phyloP scores from a whole-genome alignment of 2,797 vertebrate species.

The Anguilla anguilla region DNA sequence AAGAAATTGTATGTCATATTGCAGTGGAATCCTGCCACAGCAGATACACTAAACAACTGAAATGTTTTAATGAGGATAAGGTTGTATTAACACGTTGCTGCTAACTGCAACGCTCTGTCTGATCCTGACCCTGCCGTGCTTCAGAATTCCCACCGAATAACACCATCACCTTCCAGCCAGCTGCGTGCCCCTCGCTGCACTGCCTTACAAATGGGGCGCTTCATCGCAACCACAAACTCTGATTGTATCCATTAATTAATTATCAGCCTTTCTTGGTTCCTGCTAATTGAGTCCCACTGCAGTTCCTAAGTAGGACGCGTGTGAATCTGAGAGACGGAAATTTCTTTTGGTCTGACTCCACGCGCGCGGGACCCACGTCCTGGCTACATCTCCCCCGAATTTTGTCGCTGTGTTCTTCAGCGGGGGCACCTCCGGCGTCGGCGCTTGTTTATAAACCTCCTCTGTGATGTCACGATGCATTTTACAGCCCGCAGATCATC shows the following conservation, averaged over 20 bases:
- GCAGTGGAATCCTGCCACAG: slow-evolving; percentile 64
- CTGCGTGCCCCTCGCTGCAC: slow-evolving; percentile 2
- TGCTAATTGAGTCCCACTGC: slow-evolving; percentile 79
- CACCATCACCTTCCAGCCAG: neutral
- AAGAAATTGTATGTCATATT: slow-evolving; percentile 81
- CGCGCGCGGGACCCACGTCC: slow-evolving; percentile 52
- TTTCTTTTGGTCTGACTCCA: slow-evolving; percentile 67
- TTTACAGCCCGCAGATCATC: slow-evolving; percentile 43
- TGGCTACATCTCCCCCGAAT: slow-evolving; percentile 58
- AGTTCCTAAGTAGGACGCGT: slow-evolving; percentile 75
- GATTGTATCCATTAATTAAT: slow-evolving; percentile 79
- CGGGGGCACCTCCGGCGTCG: slow-evolving; percentile 30
- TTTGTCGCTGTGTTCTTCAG: slow-evolving; percentile 58
- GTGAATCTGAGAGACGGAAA: slow-evolving; percentile 74
- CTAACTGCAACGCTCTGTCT: too few species aligned
- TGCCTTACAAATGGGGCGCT: slow-evolving; percentile 56
- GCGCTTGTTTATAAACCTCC: slow-evolving; percentile 62
- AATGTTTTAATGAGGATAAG: neutral
- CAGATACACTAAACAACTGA: slow-evolving; percentile 52
- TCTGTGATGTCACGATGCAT: slow-evolving; percentile 38
- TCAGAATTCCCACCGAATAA: neutral
- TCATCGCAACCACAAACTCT: slow-evolving; percentile 63
- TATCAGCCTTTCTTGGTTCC: slow-evolving; percentile 72
- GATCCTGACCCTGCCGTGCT: too few species aligned
- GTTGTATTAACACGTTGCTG: neutral